These are phyloP conservation scores for Charina bottae DNA, from an alignment of 2,113 vertebrate species.

Conservation along the genomic window DNA sequence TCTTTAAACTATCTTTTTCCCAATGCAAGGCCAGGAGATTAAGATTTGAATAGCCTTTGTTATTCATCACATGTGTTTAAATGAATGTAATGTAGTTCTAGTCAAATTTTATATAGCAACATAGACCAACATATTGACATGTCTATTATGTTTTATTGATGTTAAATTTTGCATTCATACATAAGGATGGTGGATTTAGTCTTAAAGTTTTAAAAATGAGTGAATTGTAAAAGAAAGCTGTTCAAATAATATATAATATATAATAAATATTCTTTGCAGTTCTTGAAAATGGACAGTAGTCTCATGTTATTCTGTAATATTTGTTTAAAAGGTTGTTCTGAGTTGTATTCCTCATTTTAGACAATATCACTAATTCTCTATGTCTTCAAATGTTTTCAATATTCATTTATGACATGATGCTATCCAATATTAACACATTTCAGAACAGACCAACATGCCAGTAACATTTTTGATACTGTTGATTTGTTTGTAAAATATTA, in stretches of 20 bases:
- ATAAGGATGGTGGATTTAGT: neutral
- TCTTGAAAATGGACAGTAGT: neutral
- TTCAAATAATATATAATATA: neutral
- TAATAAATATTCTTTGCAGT: neutral
- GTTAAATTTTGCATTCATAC: slow-evolving; percentile 1
- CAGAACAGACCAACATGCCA: neutral
- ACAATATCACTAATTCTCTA: neutral
- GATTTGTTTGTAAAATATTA: neutral
- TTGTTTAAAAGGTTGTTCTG: neutral
- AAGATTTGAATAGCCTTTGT: neutral
- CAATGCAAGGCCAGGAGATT: neutral
- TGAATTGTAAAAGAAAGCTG: neutral
- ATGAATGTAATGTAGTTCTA: neutral
- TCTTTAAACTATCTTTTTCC: neutral
- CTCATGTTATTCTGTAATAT: neutral
- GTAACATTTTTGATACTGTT: neutral
- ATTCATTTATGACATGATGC: neutral
- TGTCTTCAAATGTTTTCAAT: neutral
- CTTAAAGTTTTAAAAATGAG: neutral
- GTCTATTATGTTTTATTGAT: neutral
- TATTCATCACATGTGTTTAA: slow-evolving; percentile 1
- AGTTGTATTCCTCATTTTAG: slow-evolving; percentile 11
- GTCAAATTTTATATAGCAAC: neutral
- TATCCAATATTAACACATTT: neutral
- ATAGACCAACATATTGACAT: neutral